Evolutionary conservation across 2,113 vertebrate genomes (phyloP).

Genomic region (Myxocyprinus asiaticus): DNA sequence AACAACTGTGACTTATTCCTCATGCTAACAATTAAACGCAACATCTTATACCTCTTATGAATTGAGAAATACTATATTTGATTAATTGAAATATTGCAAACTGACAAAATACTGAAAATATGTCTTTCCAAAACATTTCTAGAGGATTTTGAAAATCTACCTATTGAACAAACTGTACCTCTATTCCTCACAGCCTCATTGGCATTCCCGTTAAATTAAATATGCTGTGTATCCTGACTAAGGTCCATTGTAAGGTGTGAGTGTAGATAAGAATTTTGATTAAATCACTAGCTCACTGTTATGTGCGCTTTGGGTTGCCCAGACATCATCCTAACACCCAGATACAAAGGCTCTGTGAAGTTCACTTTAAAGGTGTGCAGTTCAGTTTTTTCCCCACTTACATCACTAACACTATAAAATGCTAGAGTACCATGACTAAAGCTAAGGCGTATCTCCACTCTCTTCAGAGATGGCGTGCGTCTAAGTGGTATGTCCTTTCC

Average conservation of each 20-base stretch:
- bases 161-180: too few species aligned
- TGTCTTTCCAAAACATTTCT: too few species aligned
- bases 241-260: background rate
- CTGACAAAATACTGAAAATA: too few species aligned
- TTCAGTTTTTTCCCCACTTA: constrained; percentile 66
- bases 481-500: constrained; percentile 68
- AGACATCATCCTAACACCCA: constrained; percentile 80
- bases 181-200: too few species aligned
- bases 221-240: too few species aligned
- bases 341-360: constrained; percentile 74
- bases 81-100: too few species aligned
- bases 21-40: background rate
- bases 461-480: constrained; percentile 65
- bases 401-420: constrained; percentile 74
- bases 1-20: too few species aligned
- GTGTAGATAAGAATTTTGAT: background rate
- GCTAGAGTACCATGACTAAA: constrained; percentile 71
- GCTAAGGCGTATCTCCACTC: constrained; percentile 72
- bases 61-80: too few species aligned
- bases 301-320: constrained; percentile 67
- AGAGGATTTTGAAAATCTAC: too few species aligned
- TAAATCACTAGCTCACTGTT: constrained; percentile 57
- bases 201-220: too few species aligned
- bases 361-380: constrained; percentile 73
- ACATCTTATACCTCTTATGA: too few species aligned